phyloP scores from a whole-genome alignment of 2,113 vertebrate species.

The Engraulis encrasicolus region DNA sequence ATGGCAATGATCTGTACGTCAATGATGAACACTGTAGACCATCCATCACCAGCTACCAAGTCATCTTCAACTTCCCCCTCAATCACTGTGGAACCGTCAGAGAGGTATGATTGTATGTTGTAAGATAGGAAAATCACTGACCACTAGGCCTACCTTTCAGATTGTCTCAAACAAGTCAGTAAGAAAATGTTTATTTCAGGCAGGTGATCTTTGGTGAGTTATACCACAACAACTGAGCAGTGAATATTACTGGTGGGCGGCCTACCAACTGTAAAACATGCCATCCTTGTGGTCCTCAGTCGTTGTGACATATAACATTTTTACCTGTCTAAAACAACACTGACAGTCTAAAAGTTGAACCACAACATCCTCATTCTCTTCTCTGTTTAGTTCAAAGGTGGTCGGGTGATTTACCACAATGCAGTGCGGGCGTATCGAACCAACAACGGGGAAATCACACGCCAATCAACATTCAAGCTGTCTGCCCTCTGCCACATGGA shows the following conservation, averaged over 20 bases:
- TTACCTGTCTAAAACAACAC: no score
- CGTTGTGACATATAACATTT: no score
- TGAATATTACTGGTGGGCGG: no score
- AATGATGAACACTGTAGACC: slow-evolving; percentile 80
- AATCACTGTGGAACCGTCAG: slow-evolving; percentile 78
- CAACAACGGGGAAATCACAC: slow-evolving; percentile 66
- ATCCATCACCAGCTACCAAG: slow-evolving; percentile 46
- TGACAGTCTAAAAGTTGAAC: no score
- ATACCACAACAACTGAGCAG: no score
- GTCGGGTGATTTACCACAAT: slow-evolving; percentile 79
- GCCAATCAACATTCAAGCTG: slow-evolving; percentile 68
- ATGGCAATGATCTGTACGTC: slow-evolving; percentile 68
- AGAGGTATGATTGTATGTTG: slow-evolving; percentile 48
- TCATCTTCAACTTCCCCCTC: slow-evolving; percentile 80
- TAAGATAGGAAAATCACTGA: background rate
- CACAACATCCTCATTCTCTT: slow-evolving; percentile 23
- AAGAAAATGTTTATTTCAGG: no score
- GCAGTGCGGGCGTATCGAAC: slow-evolving; percentile 52
- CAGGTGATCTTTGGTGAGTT: no score
- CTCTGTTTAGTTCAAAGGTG: slow-evolving; percentile 69
- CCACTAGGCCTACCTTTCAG: no score
- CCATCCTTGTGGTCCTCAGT: no score
- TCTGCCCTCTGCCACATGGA: slow-evolving; percentile 80
- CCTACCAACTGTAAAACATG: no score
- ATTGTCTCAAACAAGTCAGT: no score